These are phyloP conservation scores for Poecile montanus DNA, from an alignment of 2,797 vertebrate species.

Conservation along the genomic window DNA sequence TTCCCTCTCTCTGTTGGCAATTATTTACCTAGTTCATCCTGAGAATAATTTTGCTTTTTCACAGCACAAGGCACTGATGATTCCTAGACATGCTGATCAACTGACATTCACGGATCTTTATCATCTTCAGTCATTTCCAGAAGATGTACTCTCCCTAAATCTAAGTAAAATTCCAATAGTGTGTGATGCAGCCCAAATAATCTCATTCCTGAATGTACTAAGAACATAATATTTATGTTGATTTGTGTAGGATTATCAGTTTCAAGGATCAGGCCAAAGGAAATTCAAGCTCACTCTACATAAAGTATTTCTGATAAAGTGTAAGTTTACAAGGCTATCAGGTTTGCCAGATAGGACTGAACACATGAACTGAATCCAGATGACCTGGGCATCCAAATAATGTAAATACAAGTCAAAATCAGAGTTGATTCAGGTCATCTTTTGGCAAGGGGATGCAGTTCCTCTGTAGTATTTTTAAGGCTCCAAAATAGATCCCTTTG, in stretches of 20 bases:
- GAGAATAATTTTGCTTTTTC: background rate
- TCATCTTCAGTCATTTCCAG: background rate
- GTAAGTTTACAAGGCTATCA: background rate
- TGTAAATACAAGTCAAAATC: background rate
- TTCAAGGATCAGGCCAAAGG: background rate
- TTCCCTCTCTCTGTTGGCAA: background rate
- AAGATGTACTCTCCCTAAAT: background rate
- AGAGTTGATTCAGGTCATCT: background rate
- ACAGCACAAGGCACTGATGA: background rate
- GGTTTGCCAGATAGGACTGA: background rate
- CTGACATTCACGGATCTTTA: background rate
- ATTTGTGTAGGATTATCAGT: background rate
- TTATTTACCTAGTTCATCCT: background rate
- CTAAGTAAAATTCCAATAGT: background rate
- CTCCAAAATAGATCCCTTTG: background rate
- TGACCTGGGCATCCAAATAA: background rate
- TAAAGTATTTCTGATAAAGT: conserved; percentile 8
- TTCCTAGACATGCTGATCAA: background rate
- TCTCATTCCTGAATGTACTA: background rate
- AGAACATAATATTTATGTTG: background rate
- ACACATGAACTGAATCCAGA: background rate
- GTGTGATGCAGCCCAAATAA: background rate
- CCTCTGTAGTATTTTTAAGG: background rate
- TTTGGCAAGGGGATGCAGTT: background rate
- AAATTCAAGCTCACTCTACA: background rate